Evolutionary conservation across 2,113 vertebrate species (phyloP), one percentile per base, ranked within the genome.

Genomic region (Eurypyga helias): DNA sequence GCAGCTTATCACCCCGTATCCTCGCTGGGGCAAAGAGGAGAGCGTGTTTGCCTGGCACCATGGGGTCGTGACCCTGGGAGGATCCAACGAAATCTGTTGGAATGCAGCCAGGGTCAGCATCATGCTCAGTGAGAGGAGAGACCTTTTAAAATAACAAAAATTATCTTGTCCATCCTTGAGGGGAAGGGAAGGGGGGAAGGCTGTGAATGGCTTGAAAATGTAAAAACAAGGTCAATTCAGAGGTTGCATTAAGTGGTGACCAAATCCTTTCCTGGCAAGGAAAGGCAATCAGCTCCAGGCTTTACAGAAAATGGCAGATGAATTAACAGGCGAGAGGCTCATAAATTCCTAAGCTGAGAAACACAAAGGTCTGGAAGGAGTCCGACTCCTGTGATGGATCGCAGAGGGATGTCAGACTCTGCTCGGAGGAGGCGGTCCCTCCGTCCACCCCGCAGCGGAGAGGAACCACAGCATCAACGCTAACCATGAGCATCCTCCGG

Each of bases 181-280:
- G 33, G 29, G 33, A 62, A 43, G 41, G 24, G n/a, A 62, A 5
- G 2, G 34, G 36, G 8, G 28, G 14, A 61, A 78, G 17, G 17
- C 43, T 71, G 23, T 6, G 19, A 82, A 84, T 41, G 78, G 55
- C 26, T 84, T 67, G 51, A 75, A 80, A 93, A 87, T 10, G 23
- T 49, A 82, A 64, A 83, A 89, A 15, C 46, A 90, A 96, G 48
- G 65, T 89, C 58, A 81, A 33, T 54, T 84, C 91, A 91, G 77
- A 87, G 54, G 78, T n/a, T 43, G 36, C 31, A 66, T 49, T 93
- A 90, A 89, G 90, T 54, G 55, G 72, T 83, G 86, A 92, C 48
- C 88, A 90, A 90, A 92, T 83, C 69, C 48, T 57, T 93, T 81
- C 65, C 83, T 89, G 83, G 67, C 85, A 86, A 90, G 48, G 36